Conservation (phyloP, 2,888 invertebrate genomes). For the Oithona nana region DNA sequence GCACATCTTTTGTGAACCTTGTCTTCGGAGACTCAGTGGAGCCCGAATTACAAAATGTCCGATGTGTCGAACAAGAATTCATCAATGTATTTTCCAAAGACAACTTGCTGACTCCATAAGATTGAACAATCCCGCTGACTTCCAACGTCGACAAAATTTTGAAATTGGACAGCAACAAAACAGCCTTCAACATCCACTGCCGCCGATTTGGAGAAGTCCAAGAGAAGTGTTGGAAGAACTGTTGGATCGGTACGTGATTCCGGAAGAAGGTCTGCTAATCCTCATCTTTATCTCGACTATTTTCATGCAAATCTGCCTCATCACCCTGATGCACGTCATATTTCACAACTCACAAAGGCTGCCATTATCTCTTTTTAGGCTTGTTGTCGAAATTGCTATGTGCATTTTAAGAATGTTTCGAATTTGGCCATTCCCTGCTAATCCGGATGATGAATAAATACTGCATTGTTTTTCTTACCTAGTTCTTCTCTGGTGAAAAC, state of each 20-base stretch:
- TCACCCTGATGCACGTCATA: not conserved
- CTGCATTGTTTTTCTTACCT: constrained; percentile 22
- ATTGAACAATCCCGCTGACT: too few species aligned
- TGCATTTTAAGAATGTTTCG: too few species aligned
- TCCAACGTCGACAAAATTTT: too few species aligned
- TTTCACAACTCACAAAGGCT: not conserved
- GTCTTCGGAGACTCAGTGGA: constrained; percentile 19
- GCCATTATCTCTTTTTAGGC: too few species aligned
- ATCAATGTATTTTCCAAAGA: too few species aligned
- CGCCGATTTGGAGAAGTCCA: not conserved
- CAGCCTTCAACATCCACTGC: not conserved
- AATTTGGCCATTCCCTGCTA: not conserved
- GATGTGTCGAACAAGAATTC: too few species aligned
- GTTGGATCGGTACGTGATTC: not conserved
- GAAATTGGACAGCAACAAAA: too few species aligned
- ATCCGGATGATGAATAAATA: not conserved
- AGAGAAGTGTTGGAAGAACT: not conserved
- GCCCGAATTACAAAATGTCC: constrained; percentile 21
- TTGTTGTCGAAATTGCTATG: too few species aligned
- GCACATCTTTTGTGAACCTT: constrained; percentile 21
- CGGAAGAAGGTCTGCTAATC: not conserved
- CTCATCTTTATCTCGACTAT: not conserved
- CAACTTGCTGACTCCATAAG: not conserved
- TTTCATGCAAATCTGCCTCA: not conserved
- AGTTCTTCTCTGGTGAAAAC: constrained; percentile 38